Evolutionary conservation across 1,140 invertebrate genomes (phyloP).

Genomic region (Aradophagus sp.): DNA sequence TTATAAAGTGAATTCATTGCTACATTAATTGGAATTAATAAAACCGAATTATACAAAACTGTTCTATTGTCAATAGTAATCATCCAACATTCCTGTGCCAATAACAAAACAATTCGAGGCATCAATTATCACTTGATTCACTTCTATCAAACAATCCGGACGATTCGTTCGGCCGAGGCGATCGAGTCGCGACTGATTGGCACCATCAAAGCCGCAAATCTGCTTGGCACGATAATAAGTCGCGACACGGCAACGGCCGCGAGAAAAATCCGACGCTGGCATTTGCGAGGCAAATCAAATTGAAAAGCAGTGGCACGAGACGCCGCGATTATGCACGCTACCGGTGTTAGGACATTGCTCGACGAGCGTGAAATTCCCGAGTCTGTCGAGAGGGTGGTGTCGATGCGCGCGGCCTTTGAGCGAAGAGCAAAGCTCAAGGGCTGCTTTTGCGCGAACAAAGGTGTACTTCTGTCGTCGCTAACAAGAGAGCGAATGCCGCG

Average conservation of each 20-base stretch:
- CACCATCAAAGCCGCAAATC: conserved; percentile 29
- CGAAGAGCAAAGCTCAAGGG: conserved; percentile 52
- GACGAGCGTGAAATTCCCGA: conserved; percentile 59
- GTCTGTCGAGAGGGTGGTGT: conserved; percentile 55
- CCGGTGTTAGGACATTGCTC: conserved; percentile 56
- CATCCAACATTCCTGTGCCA: no score
- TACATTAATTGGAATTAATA: no score
- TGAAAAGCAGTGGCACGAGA: conserved; percentile 38
- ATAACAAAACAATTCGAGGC: no score
- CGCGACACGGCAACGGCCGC: conserved; percentile 2
- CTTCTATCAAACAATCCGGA: not conserved
- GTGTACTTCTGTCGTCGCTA: conserved; percentile 44
- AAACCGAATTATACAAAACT: no score
- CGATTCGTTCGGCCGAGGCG: not conserved
- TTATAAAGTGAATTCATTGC: no score
- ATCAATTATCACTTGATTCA: no score
- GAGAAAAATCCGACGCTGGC: conserved; percentile 31
- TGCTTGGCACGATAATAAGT: conserved; percentile 21
- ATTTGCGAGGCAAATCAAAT: conserved; percentile 45
- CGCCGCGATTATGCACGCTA: conserved; percentile 53
- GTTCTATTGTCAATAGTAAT: no score
- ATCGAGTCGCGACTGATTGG: conserved; percentile 3
- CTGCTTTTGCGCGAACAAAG: conserved; percentile 46
- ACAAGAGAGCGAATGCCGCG: conserved; percentile 39
- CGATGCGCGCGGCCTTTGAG: conserved; percentile 52